These are phyloP conservation scores for Microplitis deprimator DNA, from an alignment of 2,888 invertebrate genomes.

Conservation along the genomic window DNA sequence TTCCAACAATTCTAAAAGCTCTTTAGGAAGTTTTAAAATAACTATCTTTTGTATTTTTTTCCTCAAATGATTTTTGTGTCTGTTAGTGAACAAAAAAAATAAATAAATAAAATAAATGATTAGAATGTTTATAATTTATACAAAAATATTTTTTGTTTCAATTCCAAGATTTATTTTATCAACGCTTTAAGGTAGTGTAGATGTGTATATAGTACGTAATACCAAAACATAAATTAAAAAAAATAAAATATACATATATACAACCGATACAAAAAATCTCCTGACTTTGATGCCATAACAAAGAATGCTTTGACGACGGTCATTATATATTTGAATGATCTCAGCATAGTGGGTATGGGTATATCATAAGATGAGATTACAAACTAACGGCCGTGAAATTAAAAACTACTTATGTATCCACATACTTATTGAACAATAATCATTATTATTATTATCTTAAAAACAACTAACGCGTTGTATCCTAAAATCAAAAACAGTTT, in stretches of 20 bases:
- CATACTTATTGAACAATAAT: not conserved
- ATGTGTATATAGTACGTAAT: not conserved
- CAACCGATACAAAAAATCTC: conserved; percentile 7
- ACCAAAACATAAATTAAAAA: not conserved
- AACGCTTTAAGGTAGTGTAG: not conserved
- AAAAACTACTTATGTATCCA: not conserved
- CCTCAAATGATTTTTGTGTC: not conserved
- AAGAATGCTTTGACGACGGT: conserved; percentile 15
- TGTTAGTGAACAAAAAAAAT: not conserved
- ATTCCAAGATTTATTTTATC: conserved; percentile 1
- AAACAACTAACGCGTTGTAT: not conserved
- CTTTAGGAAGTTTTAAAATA: not conserved
- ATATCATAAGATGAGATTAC: conserved; percentile 17
- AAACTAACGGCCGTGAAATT: conserved; percentile 4
- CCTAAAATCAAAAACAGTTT: not conserved
- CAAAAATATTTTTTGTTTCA: not conserved
- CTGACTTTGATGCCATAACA: conserved; percentile 6
- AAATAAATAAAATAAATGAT: not conserved
- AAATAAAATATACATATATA: not conserved
- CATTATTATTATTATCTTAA: not conserved
- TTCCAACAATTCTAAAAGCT: not conserved
- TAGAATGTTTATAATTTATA: not conserved
- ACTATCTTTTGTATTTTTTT: not conserved
- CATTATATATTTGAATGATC: conserved; percentile 14
- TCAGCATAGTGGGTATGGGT: not conserved